Evolutionary conservation across 2,797 vertebrate species (phyloP).

Genomic region (Girardinus metallicus): DNA sequence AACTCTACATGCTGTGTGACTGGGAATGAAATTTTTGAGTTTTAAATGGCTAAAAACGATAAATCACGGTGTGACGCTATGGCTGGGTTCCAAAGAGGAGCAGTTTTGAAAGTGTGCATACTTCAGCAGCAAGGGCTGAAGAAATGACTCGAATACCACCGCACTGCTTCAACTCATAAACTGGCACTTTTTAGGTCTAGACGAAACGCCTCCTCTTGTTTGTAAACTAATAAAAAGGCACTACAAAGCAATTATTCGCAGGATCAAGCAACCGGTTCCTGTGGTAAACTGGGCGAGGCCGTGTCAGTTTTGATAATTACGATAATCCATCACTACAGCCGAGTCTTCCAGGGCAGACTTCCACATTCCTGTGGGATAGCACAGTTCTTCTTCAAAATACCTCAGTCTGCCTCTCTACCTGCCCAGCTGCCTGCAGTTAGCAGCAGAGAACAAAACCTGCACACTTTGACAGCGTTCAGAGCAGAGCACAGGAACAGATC

Average conservation of each 20-base stretch:
- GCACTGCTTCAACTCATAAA: constrained; percentile 78
- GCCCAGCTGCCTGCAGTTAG: constrained; percentile 49
- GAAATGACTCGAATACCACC: constrained; percentile 79
- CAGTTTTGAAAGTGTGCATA: constrained; percentile 64
- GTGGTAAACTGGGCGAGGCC: constrained; percentile 77
- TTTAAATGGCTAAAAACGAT: constrained; percentile 57
- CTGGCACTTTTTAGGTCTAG: constrained; percentile 79
- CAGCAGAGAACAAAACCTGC: constrained; percentile 74
- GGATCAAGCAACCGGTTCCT: constrained; percentile 75
- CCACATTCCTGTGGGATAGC: constrained; percentile 80
- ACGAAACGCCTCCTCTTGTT: constrained; percentile 84
- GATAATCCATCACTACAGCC: constrained; percentile 76
- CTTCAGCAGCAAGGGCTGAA: constrained; percentile 68
- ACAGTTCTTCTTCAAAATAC: constrained; percentile 65
- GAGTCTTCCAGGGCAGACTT: constrained; percentile 71
- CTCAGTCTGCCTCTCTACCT: constrained; percentile 62
- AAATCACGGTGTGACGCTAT: constrained; percentile 49
- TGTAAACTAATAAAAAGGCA: constrained; percentile 83
- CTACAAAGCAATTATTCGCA: constrained; percentile 80
- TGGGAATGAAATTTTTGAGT: constrained; percentile 51
- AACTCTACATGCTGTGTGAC: constrained; percentile 22
- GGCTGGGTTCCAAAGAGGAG: constrained; percentile 56
- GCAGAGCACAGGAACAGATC: constrained; percentile 85
- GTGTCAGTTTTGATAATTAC: constrained; percentile 80
- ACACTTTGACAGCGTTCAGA: constrained; percentile 84